These are phyloP conservation scores for Hippoglossus stenolepis DNA, from an alignment of 2,113 vertebrate species.

Conservation along the genomic window DNA sequence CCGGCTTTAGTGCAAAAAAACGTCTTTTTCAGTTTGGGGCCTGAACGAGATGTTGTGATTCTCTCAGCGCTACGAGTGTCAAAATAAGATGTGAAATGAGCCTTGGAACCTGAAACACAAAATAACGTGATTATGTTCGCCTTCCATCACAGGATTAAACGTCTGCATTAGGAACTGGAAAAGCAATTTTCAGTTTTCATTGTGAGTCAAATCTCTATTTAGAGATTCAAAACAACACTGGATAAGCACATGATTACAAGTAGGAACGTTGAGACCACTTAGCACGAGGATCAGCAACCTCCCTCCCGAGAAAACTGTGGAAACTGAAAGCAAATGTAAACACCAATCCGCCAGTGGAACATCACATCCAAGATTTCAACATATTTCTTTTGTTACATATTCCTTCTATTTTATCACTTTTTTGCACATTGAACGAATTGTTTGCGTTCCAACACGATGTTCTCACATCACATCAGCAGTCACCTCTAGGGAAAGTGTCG, in stretches of 20 bases:
- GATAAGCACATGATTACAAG: not conserved
- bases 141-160: not conserved
- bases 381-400: not conserved
- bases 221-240: constrained; percentile 19
- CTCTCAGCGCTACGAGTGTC: not conserved
- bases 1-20: constrained; percentile 23
- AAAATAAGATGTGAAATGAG: constrained; percentile 17
- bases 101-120: constrained; percentile 16
- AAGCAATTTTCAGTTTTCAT: constrained; percentile 7
- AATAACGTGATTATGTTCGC: not conserved
- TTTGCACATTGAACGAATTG: not conserved
- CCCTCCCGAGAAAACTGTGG: not conserved
- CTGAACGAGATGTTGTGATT: constrained; percentile 19
- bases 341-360: not conserved
- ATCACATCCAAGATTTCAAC: not conserved
- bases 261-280: not conserved
- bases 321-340: not conserved
- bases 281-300: not conserved
- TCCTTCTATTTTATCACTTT: no score
- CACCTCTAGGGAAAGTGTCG: not conserved
- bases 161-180: not conserved
- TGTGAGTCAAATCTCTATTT: constrained; percentile 7
- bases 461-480: not conserved
- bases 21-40: not conserved
- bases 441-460: not conserved